These are phyloP conservation scores for Petrocephalus microphthalmus DNA, from an alignment of 2,113 vertebrate species.

Conservation along the genomic window DNA sequence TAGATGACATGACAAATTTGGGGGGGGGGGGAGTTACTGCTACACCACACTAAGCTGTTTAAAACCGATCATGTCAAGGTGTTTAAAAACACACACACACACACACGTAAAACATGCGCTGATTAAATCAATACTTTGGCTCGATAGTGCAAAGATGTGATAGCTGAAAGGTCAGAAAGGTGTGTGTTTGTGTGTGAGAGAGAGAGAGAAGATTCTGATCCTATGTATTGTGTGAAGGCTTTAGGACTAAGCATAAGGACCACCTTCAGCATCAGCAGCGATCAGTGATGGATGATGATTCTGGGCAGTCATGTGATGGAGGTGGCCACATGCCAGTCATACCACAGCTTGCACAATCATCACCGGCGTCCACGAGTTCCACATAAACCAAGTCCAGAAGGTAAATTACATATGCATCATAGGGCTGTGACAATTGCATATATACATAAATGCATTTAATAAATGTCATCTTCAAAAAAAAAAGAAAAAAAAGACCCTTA, in stretches of 20 bases:
- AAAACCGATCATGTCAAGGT: background rate
- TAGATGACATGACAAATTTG: background rate
- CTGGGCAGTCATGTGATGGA: background rate
- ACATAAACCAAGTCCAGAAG: background rate
- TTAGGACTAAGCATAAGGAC: background rate
- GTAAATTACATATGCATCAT: background rate
- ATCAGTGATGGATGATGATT: background rate
- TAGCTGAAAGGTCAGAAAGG: background rate
- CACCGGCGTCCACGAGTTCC: background rate
- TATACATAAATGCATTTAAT: background rate
- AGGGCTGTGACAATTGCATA: background rate
- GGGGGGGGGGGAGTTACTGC: background rate
- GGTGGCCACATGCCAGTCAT: background rate
- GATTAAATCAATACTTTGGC: background rate
- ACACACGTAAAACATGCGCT: background rate
- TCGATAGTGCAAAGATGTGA: background rate
- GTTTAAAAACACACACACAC: background rate
- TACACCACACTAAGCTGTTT: background rate
- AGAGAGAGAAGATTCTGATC: background rate
- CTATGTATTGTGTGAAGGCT: background rate
- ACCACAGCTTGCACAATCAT: background rate
- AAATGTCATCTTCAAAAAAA: background rate
- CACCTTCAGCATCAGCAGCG: background rate
- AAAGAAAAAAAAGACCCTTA: background rate
- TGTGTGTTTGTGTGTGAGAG: background rate